A percentile compares a stretch with the other conserved stretches of the same genome.
phyloP scores from a whole-genome alignment of 2,113 vertebrate species.

The Labeo catla region DNA sequence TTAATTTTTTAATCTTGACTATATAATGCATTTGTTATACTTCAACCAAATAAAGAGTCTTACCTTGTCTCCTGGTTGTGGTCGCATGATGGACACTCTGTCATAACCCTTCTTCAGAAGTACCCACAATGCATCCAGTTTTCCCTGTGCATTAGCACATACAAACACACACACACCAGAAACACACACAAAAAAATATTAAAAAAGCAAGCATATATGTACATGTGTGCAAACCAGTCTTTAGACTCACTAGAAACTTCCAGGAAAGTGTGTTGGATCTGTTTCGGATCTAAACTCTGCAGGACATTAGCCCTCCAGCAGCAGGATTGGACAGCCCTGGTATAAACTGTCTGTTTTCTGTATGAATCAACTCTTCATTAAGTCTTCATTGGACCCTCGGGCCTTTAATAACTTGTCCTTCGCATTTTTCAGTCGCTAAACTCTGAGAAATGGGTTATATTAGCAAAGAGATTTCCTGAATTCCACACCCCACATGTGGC shows the following conservation, averaged over 20 bases:
- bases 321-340: background rate
- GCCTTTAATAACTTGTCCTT: background rate
- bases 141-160: constrained; percentile 77
- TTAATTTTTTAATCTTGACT: too few species aligned
- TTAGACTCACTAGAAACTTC: background rate
- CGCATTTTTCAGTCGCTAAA: background rate
- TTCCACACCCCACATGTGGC: background rate
- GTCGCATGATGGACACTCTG: constrained; percentile 95
- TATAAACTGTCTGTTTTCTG: background rate
- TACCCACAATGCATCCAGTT: constrained; percentile 93
- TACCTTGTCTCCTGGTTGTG: constrained; percentile 97
- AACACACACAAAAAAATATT: background rate
- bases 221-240: background rate
- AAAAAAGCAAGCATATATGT: background rate
- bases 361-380: background rate
- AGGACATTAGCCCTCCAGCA: background rate
- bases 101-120: constrained; percentile 92
- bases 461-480: background rate
- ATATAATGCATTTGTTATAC: too few species aligned
- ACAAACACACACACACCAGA: constrained; percentile 50
- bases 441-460: background rate
- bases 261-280: background rate
- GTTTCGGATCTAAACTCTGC: background rate
- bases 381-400: background rate
- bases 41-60: background rate